Evolutionary conservation across 2,888 invertebrate genomes (phyloP).

Genomic region (Drosophila meridionalis): DNA sequence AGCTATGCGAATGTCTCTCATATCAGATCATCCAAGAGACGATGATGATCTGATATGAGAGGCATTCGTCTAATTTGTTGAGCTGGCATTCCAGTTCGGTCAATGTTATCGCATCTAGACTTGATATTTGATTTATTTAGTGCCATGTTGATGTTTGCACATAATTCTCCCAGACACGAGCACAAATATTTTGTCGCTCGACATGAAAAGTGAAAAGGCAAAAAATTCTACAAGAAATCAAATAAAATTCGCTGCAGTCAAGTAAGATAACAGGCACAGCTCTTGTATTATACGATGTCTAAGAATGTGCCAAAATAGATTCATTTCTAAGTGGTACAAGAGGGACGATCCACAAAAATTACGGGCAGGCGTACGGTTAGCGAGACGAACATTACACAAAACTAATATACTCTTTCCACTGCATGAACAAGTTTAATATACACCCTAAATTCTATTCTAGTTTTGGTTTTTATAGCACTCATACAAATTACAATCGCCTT

Average conservation of each 20-base stretch:
- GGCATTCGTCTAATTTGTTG: background rate
- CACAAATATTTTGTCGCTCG: slow-evolving; percentile 8
- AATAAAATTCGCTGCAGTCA: background rate
- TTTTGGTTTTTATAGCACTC: background rate
- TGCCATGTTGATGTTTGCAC: slow-evolving; percentile 22
- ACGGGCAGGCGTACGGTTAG: too few relatives aligned
- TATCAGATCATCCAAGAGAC: background rate
- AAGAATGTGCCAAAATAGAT: background rate
- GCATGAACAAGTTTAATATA: background rate
- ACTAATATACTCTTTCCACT: background rate
- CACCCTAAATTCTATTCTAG: background rate
- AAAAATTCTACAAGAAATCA: background rate
- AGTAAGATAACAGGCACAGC: background rate
- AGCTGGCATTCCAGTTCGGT: slow-evolving; percentile 3
- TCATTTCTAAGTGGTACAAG: background rate
- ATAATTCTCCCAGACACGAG: slow-evolving; percentile 22
- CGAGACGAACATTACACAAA: background rate
- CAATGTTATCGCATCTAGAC: slow-evolving; percentile 12
- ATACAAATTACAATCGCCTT: background rate
- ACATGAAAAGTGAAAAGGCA: background rate
- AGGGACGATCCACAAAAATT: background rate
- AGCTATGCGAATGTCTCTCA: background rate
- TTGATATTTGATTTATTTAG: slow-evolving; percentile 34
- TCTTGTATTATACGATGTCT: background rate
- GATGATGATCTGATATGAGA: too few relatives aligned